Base-by-base conservation (phyloP, 2,888 invertebrate genomes). In the Lymantria dispar region DNA sequence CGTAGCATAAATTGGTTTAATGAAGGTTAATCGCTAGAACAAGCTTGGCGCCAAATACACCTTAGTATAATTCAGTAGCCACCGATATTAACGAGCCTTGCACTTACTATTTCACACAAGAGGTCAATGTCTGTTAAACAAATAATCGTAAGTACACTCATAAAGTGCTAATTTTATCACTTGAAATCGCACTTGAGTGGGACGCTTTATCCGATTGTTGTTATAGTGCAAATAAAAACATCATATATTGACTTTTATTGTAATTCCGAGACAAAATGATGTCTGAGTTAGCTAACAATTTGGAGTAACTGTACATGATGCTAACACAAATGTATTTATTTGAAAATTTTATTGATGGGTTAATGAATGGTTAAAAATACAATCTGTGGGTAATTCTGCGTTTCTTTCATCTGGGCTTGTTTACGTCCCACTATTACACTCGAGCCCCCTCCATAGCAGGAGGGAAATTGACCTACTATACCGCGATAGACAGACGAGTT, bases 131-230 rank as follows among this genome's bases (percentile, higher is more conserved):
- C 56, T 81, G 68, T 61, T 64, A 63, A 69, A 60, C 76, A 80
- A 81, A 80, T 72, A 75, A 70, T 75, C 58, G 48, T 62, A 65
- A 68, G 72, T 76, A 67, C 60, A 72, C 64, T 76, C 74, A 70
- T 66, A 70, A 74, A 78, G 80, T 74, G 80, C 73, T 80, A 83
- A 85, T 80, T 80, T 81, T 83, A 80, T 80, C 79, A 81, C 80
- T 79, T 68, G 60, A 63, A 60, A 60, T 69, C 62, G 56, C 68
- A 64, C 62, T 71, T 61, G 64, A 69, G 72, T 70, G 72, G 67
- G 59, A 56, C 50, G 69, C 62, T 64, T 66, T 64, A 72, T 74
- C 63, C 59, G 65, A 69, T 68, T 70, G 62, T 67, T 64, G 66
- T 69, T 67, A 68, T 63, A 54, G 52, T 54, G 52, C 56, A 60